Evolutionary conservation across 2,888 invertebrate genomes (phyloP), one percentile per base, ranked within the genome.

Genomic region (Dicyrtomina minuta): DNA sequence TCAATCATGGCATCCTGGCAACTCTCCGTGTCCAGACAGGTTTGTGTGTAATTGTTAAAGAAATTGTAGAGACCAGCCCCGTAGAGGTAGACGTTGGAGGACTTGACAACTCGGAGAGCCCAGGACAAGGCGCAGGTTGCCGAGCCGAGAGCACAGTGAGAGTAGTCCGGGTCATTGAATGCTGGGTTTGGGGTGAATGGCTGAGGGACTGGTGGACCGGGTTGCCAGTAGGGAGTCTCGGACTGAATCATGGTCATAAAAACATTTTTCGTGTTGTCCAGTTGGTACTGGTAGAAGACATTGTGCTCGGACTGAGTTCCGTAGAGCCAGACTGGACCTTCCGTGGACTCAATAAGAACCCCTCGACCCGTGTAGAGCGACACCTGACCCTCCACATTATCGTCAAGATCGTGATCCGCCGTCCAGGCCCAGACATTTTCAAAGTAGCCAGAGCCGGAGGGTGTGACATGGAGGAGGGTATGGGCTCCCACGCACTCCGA

Each of bases 31-130:
- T 71, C 62, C 24, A 76, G 58, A 58, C 76, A 76, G 13, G 74
- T 75, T 55, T 74, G 74, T 39, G 75, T 73, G 26, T 76, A 76
- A 44, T 76, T 66, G 70, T 64, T 69, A 70, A 76, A 76, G 67
- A 76, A 76, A 51, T 76, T 76, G 74, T 76, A 76, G 69, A 76
- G 65, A 20, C 76, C 76, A 53, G 74, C 74, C n/a, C 76, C 76
- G 24, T 76, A 76, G 8, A 74, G 22, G 68, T 76, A 76, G 24
- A 76, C 53, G 55, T 76, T 73, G 49, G 70, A 43, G 15, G 67
- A 73, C 2, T 20, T 6, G 44, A 68, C 55, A 15, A 70, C 68
- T 13, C 68, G 67, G 17, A 74, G 49, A n/a, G 71, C 49, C 66
- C 71, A 76, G n/a, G 71, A 66, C 69, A 76, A 56, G 43, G 71